These are phyloP conservation scores for Neopipo cinnamomea DNA, from an alignment of 2,113 vertebrate species.

Conservation along the genomic window DNA sequence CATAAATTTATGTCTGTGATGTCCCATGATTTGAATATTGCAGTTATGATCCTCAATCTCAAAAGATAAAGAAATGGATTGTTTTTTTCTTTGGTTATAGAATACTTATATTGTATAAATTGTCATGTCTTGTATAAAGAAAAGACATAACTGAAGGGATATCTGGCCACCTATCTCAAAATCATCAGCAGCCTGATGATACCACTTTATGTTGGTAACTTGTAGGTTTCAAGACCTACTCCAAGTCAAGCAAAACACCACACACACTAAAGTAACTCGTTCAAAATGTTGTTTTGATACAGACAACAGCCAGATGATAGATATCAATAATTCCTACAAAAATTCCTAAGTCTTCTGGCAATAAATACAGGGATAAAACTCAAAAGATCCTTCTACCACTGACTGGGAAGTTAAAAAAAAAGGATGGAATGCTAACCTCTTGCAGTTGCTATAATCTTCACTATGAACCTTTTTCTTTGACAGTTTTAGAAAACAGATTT, in stretches of 20 bases:
- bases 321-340: background rate
- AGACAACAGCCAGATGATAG: background rate
- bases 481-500: background rate
- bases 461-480: background rate
- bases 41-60: background rate
- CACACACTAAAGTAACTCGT: background rate
- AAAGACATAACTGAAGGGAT: background rate
- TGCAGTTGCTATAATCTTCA: background rate
- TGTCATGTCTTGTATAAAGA: background rate
- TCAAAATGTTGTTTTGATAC: background rate
- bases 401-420: background rate
- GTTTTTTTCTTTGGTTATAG: background rate
- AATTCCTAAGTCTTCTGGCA: background rate
- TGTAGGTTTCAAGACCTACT: background rate
- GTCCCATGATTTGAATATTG: background rate
- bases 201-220: rapidly evolving
- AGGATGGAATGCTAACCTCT: background rate
- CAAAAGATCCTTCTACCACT: background rate
- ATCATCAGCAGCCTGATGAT: background rate
- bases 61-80: background rate
- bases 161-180: background rate
- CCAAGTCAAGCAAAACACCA: background rate
- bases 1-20: background rate
- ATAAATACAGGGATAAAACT: background rate
- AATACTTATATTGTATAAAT: too few relatives aligned